Evolutionary conservation across 2,888 invertebrate genomes (phyloP), one percentile per base, ranked within the genome.

Genomic region (Bibio marci): DNA sequence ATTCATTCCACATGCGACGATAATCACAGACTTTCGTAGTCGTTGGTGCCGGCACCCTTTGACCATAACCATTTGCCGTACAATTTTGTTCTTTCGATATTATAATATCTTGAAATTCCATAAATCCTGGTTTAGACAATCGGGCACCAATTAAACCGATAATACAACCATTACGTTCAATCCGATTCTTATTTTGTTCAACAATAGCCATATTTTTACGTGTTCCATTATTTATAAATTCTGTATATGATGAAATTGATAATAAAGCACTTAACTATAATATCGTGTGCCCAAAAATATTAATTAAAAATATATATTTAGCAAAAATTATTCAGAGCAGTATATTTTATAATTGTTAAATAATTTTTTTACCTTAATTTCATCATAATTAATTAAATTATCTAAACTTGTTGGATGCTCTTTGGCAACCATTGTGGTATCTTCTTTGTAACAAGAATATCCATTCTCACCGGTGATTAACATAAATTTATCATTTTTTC

Each of bases 151-250:
- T 61, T 15, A 64, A 15, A 5, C 64, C 64, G 32, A 70, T 56
- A 4, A 71, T 60, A 5, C 69, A 60, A 12, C 70, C 73, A 34
- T 59, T 56, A 1, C 54, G 54, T 50, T 67, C 63, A 26, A 70
- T 51, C 7, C 54, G 55, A 6, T 54, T 50, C 33, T 63, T 53
- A 42, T 56, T 45, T 3, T n/a, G 37, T 19, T 55, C 56, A 10
- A 61, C 52, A 14, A 59, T 51, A 4, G 69, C 73, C 41, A 57
- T 52, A 50, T 72, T 73, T 32, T 62, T 57, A 4, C 73, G 60
- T 37, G 64, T 62, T 6, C 73, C 73, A 47, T 68, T 59, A 44
- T 73, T 73, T 31, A 71, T 59, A 47, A 71, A 70, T 49, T 68
- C 66, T 3, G 67, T 63, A 44, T 66, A 64, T 0, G 71, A 71